Percentiles rank a stretch among this genome's conserved stretches.
Evolutionary conservation across 2,888 invertebrate genomes (phyloP).

Genomic region (Agrotis puta): DNA sequence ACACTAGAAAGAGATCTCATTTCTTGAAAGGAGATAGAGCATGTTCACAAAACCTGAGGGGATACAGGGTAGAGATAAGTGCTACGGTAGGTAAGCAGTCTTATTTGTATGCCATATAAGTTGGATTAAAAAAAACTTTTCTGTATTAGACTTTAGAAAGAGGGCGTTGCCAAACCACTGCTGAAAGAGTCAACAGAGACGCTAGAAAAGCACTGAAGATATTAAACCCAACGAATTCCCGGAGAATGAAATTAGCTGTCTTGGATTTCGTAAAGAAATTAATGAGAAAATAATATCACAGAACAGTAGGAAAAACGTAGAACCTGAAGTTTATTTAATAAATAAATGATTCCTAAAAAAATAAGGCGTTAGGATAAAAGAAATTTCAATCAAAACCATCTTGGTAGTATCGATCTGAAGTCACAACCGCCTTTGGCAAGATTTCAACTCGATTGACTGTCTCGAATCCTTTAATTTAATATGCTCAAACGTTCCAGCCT

Average conservation of each 20-base stretch:
- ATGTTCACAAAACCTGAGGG: not conserved
- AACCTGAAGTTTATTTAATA: not conserved
- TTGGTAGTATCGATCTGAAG: constrained; percentile 36
- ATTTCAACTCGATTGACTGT: constrained; percentile 30
- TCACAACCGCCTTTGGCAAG: constrained; percentile 37
- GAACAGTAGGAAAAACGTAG: not conserved
- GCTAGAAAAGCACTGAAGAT: too few species aligned
- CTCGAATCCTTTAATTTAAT: constrained; percentile 53
- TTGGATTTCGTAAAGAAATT: too few species aligned
- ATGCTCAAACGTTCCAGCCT: constrained; percentile 35
- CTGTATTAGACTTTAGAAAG: too few species aligned
- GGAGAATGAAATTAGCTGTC: too few species aligned
- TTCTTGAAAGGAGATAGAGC: constrained; percentile 14
- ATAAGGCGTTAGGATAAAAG: not conserved
- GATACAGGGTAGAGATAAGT: not conserved
- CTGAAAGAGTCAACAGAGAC: too few species aligned
- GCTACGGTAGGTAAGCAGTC: not conserved
- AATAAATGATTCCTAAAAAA: constrained; percentile 3
- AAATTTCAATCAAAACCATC: constrained; percentile 26
- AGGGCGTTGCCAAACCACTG: too few species aligned
- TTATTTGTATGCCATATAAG: not conserved
- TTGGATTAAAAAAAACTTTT: too few species aligned
- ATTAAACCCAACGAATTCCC: too few species aligned
- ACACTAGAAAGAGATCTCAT: constrained; percentile 14
- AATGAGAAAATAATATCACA: too few species aligned